Evolutionary conservation across 2,888 invertebrate species (phyloP).

Genomic region (Chrysotoxum bicinctum): DNA sequence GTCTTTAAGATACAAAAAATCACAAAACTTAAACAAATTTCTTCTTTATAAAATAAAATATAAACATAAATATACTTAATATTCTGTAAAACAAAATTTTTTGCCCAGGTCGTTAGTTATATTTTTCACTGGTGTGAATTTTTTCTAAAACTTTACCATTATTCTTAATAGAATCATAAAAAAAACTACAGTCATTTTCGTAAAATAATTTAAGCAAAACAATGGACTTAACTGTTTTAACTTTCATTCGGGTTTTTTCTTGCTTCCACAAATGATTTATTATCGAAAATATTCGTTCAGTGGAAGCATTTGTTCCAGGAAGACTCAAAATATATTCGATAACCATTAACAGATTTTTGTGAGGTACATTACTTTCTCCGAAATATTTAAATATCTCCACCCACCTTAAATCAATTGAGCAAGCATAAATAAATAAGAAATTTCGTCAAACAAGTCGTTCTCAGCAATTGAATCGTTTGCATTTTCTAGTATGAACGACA

Average conservation of each 20-base stretch:
- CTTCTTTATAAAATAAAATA: neutral
- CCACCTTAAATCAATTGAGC: constrained; percentile 17
- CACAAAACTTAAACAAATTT: neutral
- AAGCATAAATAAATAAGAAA: no score
- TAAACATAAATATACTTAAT: neutral
- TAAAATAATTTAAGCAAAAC: constrained; percentile 6
- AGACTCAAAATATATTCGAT: constrained; percentile 35
- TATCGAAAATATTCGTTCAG: constrained; percentile 43
- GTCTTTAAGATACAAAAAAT: neutral
- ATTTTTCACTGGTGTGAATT: constrained; percentile 2
- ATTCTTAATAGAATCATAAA: neutral
- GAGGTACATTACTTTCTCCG: constrained; percentile 5
- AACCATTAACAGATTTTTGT: constrained; percentile 9
- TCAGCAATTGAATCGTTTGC: no score
- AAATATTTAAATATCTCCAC: constrained; percentile 23
- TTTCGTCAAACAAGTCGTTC: no score
- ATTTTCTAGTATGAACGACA: no score
- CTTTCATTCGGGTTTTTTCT: constrained; percentile 36
- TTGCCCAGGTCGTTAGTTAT: constrained; percentile 5
- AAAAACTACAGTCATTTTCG: constrained; percentile 4
- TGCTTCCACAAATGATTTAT: constrained; percentile 40
- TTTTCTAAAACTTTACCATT: neutral
- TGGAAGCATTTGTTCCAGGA: constrained; percentile 41
- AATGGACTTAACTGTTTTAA: constrained; percentile 1
- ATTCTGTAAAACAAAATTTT: neutral